phyloP scores from a whole-genome alignment of 1,140 invertebrate species.

The Drosophila ambigua region DNA sequence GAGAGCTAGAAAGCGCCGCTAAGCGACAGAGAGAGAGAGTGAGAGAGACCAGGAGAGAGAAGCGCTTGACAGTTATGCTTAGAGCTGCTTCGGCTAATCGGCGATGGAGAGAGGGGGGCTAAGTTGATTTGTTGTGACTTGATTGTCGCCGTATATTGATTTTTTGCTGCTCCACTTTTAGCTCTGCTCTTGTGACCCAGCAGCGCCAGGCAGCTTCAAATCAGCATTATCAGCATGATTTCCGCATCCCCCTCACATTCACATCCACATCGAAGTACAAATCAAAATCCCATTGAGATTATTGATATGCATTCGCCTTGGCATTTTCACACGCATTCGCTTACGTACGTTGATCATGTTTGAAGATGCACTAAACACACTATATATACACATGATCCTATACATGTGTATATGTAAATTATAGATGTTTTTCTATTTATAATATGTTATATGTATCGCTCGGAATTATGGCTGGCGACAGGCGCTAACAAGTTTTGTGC shows the following conservation, averaged over 20 bases:
- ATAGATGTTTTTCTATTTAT: conserved; percentile 54
- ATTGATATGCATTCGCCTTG: conserved; percentile 42
- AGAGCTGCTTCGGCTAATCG: conserved; percentile 2
- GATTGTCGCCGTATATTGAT: conserved; percentile 29
- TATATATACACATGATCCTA: conserved; percentile 20
- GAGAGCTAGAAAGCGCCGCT: background rate
- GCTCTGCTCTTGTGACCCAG: conserved; percentile 16
- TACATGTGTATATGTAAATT: conserved; percentile 36
- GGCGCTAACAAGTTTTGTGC: conserved; percentile 57
- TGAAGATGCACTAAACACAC: conserved; percentile 23
- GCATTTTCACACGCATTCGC: conserved; percentile 46
- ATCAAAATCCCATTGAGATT: conserved; percentile 26
- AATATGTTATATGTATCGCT: conserved; percentile 38
- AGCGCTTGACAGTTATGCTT: conserved; percentile 16
- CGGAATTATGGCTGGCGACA: conserved; percentile 71
- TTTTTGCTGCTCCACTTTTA: conserved; percentile 20
- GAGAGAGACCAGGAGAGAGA: conserved; percentile 3
- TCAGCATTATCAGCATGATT: conserved; percentile 24
- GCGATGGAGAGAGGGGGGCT: conserved; percentile 1
- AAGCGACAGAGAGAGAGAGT: conserved; percentile 14
- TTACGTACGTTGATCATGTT: conserved; percentile 44
- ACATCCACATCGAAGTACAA: no score
- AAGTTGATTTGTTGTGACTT: conserved; percentile 34
- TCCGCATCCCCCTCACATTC: conserved; percentile 25
- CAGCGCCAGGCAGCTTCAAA: conserved; percentile 35